Conservation (phyloP, 2,797 vertebrate species). For the Coregonus sp. region DNA sequence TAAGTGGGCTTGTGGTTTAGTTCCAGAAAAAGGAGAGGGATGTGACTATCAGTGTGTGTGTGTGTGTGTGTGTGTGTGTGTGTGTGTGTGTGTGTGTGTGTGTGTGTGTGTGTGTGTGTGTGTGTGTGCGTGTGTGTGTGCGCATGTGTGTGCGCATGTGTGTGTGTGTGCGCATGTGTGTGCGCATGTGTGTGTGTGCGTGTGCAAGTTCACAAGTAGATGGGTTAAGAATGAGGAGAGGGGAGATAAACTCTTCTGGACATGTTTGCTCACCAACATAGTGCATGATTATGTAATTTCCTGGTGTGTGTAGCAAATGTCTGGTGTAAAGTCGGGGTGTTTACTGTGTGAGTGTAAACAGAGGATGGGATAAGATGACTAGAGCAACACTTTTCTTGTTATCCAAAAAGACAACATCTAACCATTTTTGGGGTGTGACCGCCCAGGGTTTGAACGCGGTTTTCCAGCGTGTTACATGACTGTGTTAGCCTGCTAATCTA, state of each 20-base stretch:
- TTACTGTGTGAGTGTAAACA: no score
- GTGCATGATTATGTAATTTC: background rate
- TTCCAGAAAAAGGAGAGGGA: background rate
- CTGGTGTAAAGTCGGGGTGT: background rate
- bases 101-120: background rate
- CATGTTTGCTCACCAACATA: background rate
- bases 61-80: background rate
- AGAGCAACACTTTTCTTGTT: no score
- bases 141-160: background rate
- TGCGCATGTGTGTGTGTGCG: background rate
- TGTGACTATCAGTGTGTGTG: background rate
- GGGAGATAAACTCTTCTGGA: background rate
- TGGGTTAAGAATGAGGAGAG: background rate
- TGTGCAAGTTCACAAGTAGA: background rate
- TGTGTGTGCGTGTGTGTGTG: constrained; percentile 9
- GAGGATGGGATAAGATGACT: no score
- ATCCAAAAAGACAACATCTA: no score
- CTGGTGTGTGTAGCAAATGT: background rate
- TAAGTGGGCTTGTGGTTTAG: no score
- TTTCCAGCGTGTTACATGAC: no score
- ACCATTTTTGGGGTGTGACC: no score
- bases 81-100: constrained; percentile 10
- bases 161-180: no score
- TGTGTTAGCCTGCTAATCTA: no score
- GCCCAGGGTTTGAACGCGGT: no score